phyloP scores from a whole-genome alignment of 2,888 invertebrate species.

The Prenolepis imparis region DNA sequence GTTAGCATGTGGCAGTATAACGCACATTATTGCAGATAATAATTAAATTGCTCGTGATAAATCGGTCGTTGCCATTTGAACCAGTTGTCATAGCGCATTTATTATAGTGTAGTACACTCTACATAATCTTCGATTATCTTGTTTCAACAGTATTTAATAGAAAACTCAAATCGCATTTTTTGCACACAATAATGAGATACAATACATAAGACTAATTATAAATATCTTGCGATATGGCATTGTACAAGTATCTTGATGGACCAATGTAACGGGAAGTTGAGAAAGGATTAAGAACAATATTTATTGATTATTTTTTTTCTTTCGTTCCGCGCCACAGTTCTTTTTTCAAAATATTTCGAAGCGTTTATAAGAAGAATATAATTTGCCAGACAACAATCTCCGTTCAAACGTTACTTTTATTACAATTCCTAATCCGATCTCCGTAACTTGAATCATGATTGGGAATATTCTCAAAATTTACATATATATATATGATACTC shows the following conservation, averaged over 20 bases:
- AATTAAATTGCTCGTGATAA: neutral
- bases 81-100: neutral
- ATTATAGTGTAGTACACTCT: neutral
- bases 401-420: slow-evolving; percentile 3
- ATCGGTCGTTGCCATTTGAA: slow-evolving; percentile 8
- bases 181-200: neutral
- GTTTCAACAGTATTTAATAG: neutral
- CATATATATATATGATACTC: neutral
- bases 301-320: neutral
- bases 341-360: neutral
- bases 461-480: slow-evolving; percentile 1
- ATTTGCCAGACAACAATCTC: neutral
- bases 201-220: neutral
- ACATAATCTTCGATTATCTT: neutral
- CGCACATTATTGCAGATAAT: slow-evolving; percentile 29
- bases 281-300: slow-evolving; percentile 48
- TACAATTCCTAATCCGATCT: slow-evolving; percentile 51
- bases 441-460: neutral
- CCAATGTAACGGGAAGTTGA: slow-evolving; percentile 1
- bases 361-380: slow-evolving; percentile 31
- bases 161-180: neutral
- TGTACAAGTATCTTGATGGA: neutral
- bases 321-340: slow-evolving; percentile 33
- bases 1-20: slow-evolving; percentile 1
- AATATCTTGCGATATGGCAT: neutral